A percentile compares a stretch with the other conserved stretches of the same genome.
Conservation (phyloP, 2,113 vertebrate species). For the Desmodus rotundus region DNA sequence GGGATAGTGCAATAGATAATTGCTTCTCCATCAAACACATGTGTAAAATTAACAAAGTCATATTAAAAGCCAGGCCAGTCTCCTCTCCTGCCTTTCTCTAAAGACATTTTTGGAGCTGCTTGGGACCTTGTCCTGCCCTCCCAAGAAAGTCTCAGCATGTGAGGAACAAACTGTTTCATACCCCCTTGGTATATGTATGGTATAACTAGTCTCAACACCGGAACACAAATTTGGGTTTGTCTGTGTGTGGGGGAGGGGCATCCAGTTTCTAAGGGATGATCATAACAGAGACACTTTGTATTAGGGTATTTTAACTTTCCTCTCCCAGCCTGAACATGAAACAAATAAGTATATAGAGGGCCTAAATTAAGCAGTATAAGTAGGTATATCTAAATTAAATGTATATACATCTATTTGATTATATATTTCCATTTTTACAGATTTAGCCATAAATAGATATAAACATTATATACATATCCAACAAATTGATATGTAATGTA, state of each 20-base stretch:
- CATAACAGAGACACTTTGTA: background rate
- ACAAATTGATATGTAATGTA: background rate
- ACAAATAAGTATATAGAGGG: background rate
- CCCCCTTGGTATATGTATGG: background rate
- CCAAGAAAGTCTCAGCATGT: background rate
- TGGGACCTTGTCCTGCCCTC: background rate
- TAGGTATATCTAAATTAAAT: background rate
- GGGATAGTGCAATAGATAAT: background rate
- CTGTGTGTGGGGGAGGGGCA: fast-evolving
- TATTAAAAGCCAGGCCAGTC: background rate
- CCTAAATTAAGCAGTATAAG: background rate
- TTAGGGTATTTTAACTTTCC: background rate
- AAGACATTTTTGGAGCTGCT: background rate
- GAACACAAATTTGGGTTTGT: background rate
- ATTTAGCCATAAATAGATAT: background rate
- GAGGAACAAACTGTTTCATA: background rate
- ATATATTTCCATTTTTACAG: background rate
- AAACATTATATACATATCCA: background rate
- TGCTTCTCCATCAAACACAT: background rate
- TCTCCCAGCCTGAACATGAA: background rate
- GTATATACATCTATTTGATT: background rate
- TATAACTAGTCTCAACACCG: background rate
- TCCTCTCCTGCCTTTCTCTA: background rate
- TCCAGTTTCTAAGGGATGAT: background rate
- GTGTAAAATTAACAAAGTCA: background rate